Evolutionary conservation across 64 coral and sea anemone species (phyloP).

Genomic region (Montipora capricornis): DNA sequence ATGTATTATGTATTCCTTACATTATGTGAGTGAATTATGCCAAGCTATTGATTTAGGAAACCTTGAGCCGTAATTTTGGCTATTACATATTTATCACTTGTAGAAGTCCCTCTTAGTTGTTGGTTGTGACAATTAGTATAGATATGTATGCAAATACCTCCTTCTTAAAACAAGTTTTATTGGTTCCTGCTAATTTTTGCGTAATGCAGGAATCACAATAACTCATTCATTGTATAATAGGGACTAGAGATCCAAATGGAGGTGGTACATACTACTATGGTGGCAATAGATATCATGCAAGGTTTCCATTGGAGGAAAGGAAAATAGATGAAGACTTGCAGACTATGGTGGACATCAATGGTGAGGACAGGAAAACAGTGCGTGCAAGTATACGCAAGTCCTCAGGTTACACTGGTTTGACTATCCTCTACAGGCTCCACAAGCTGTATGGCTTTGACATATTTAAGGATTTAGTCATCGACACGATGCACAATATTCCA

Average conservation of each 20-base stretch:
- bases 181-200: too few species aligned
- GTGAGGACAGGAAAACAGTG: neutral
- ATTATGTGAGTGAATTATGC: too few species aligned
- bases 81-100: too few species aligned
- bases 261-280: constrained; percentile 16
- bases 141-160: too few species aligned
- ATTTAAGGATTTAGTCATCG: neutral
- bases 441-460: constrained; percentile 12
- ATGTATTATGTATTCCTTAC: too few species aligned
- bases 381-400: neutral
- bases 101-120: too few species aligned
- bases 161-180: too few species aligned
- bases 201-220: too few species aligned
- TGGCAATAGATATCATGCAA: neutral
- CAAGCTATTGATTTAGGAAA: too few species aligned
- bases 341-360: neutral
- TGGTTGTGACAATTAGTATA: too few species aligned
- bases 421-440: neutral
- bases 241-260: neutral
- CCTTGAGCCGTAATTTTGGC: too few species aligned
- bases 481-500: constrained; percentile 33
- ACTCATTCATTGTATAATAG: neutral
- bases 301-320: neutral
- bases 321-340: neutral
- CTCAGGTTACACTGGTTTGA: neutral